Conservation (phyloP, 2,113 vertebrate species). For the Microtus montanus region DNA sequence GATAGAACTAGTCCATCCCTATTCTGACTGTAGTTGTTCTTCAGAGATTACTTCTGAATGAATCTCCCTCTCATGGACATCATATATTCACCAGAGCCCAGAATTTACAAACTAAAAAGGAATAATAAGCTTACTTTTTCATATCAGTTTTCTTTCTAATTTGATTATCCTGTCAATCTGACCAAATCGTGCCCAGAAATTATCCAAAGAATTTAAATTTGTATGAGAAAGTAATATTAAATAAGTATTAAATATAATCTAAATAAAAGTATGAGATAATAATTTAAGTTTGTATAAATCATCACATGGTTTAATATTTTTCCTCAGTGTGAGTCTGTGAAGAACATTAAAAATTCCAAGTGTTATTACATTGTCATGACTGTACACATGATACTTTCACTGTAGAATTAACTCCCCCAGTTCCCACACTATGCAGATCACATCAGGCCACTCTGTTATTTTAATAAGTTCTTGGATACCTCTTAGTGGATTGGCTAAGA, state of each 20-base stretch:
- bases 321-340: background rate
- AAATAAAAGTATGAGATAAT: background rate
- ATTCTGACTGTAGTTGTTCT: background rate
- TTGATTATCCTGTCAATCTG: background rate
- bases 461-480: slow-evolving; percentile 48
- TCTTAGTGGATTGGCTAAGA: slow-evolving; percentile 49
- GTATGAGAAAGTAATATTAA: background rate
- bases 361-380: slow-evolving; percentile 1
- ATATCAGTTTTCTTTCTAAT: background rate
- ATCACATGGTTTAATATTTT: background rate
- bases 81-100: rapidly evolving
- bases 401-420: slow-evolving; percentile 46
- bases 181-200: background rate
- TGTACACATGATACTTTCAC: background rate
- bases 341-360: slow-evolving; percentile 38
- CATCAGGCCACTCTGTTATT: slow-evolving; percentile 40
- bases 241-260: background rate
- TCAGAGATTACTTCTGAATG: background rate
- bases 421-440: slow-evolving; percentile 46
- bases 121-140: background rate
- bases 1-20: too few relatives aligned
- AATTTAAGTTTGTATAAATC: slow-evolving; percentile 25
- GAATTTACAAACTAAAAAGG: background rate
- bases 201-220: slow-evolving; percentile 21
- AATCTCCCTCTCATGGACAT: rapidly evolving